phyloP scores from a whole-genome alignment of 2,888 invertebrate species.

The Penaeus monodon region DNA sequence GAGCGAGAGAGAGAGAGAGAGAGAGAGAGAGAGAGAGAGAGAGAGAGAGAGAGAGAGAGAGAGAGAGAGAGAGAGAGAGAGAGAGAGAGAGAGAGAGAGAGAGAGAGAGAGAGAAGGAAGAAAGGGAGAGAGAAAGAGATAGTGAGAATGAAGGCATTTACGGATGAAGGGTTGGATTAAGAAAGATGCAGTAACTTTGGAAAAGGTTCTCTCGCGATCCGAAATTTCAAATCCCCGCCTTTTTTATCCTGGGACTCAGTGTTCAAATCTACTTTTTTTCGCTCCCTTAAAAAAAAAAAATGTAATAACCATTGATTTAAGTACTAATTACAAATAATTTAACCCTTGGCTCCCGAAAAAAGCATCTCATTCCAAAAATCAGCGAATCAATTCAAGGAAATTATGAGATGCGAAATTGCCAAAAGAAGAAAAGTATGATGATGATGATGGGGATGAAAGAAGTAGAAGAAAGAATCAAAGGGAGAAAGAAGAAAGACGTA shows the following conservation, averaged over 20 bases:
- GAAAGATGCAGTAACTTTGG: no score
- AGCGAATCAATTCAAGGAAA: not conserved
- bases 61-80: not conserved
- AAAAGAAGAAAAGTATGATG: not conserved
- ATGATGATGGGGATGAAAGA: not conserved
- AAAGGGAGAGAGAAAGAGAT: not conserved
- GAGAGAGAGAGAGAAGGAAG: not conserved
- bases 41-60: not conserved
- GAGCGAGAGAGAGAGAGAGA: conserved; percentile 16
- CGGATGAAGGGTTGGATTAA: no score
- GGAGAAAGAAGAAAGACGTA: not conserved
- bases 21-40: not conserved
- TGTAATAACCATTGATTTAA: no score
- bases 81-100: conserved; percentile 1
- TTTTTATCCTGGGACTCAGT: no score
- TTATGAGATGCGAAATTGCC: not conserved
- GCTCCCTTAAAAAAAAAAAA: no score
- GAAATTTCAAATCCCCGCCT: not conserved
- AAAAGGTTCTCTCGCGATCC: no score
- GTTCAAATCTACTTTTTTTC: no score
- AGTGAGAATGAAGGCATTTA: conserved; percentile 5
- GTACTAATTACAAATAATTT: not conserved
- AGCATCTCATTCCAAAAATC: not conserved
- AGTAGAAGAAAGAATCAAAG: not conserved
- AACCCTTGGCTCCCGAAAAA: not conserved